These are phyloP conservation scores for Parambassis ranga DNA, from an alignment of 2,797 vertebrate species.

Conservation along the genomic window DNA sequence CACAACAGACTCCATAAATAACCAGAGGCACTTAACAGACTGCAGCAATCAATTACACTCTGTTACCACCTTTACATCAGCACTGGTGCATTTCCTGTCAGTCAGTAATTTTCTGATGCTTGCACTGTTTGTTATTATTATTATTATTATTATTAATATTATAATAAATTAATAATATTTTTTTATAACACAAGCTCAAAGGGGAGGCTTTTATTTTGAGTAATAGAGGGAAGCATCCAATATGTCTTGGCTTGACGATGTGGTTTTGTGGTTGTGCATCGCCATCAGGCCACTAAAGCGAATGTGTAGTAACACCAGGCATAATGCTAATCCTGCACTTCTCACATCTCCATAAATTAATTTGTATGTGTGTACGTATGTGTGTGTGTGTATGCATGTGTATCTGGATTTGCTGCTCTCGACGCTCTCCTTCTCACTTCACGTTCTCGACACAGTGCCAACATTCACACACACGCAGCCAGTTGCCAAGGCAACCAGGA, in stretches of 20 bases:
- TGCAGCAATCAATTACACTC: conserved; percentile 23
- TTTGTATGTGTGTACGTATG: conserved; percentile 43
- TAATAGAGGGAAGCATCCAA: background rate
- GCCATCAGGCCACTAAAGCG: conserved; percentile 45
- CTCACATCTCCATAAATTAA: conserved; percentile 69
- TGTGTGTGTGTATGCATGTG: conserved; percentile 12
- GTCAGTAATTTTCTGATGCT: background rate
- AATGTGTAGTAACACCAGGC: conserved; percentile 49
- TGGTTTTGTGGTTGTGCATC: conserved; percentile 50
- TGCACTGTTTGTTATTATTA: background rate
- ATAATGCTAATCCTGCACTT: conserved; percentile 65
- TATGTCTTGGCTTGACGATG: conserved; percentile 8
- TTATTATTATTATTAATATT: background rate
- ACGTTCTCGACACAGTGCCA: conserved; percentile 67
- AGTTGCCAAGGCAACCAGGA: conserved; percentile 83
- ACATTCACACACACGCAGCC: conserved; percentile 52
- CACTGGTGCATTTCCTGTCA: conserved; percentile 1
- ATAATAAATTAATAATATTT: too few relatives aligned
- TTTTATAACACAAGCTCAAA: background rate
- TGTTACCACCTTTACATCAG: background rate
- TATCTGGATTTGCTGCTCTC: conserved; percentile 51
- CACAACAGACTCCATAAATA: conserved; percentile 24
- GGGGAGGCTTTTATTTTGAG: conserved; percentile 2
- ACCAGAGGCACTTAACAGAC: conserved; percentile 12
- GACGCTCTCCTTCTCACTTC: conserved; percentile 58